A percentile compares a stretch with the other conserved stretches of the same genome.
Evolutionary conservation across 2,797 vertebrate species (phyloP).

Genomic region (Clarias fuscus): DNA sequence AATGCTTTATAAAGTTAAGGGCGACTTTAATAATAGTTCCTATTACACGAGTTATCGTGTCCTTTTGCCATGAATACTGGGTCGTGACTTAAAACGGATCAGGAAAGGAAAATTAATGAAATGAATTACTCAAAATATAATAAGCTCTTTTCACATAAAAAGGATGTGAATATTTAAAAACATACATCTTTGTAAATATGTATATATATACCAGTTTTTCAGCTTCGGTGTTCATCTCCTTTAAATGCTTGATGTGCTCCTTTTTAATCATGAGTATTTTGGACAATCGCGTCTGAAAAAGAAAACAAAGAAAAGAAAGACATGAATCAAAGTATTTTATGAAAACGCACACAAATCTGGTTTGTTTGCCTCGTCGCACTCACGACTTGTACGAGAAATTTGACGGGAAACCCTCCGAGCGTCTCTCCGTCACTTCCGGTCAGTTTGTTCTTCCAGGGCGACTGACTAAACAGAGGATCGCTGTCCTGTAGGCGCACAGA

Average conservation of each 20-base stretch:
- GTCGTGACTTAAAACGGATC: not conserved
- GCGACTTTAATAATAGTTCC: not conserved
- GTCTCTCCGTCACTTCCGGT: slow-evolving; percentile 89
- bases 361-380: slow-evolving; percentile 57
- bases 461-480: slow-evolving; percentile 91
- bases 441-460: slow-evolving; percentile 92
- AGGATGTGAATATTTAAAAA: not conserved
- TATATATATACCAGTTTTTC: slow-evolving; percentile 88
- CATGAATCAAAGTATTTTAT: not conserved
- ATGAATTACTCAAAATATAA: not conserved
- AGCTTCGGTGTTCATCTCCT: slow-evolving; percentile 98
- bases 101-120: not conserved
- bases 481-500: slow-evolving; percentile 76
- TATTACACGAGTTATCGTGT: not conserved
- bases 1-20: not conserved
- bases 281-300: slow-evolving; percentile 88
- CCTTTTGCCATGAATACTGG: not conserved
- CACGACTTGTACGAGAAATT: slow-evolving; percentile 98
- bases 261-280: slow-evolving; percentile 99
- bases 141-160: not conserved
- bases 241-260: slow-evolving; percentile 95
- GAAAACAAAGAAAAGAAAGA: not conserved
- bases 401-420: slow-evolving; percentile 96
- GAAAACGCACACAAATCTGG: not conserved
- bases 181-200: too few relatives aligned